These are phyloP conservation scores for Ferdinandea cuprea DNA, from an alignment of 2,888 invertebrate species.

Conservation along the genomic window DNA sequence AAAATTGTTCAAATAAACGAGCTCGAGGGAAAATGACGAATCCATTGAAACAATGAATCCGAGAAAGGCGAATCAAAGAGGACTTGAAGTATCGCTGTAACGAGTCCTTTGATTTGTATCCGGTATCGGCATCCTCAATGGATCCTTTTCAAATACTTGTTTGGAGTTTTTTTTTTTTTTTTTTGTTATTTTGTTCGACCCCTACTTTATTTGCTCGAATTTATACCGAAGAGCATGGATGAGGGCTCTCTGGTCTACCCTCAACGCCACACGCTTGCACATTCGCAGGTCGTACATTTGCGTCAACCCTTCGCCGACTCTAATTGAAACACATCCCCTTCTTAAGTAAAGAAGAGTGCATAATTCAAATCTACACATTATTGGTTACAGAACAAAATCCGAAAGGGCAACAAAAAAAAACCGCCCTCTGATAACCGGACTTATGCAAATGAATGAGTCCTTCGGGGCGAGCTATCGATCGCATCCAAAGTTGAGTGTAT, in stretches of 20 bases:
- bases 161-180: conserved; percentile 6
- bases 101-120: conserved; percentile 71
- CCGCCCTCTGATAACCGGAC: conserved; percentile 28
- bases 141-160: conserved; percentile 56
- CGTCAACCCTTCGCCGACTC: conserved; percentile 52
- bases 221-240: conserved; percentile 59
- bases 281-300: conserved; percentile 18
- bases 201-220: conserved; percentile 50
- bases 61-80: conserved; percentile 37
- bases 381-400: conserved; percentile 46
- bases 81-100: conserved; percentile 62
- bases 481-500: conserved; percentile 31
- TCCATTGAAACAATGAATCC: conserved; percentile 46
- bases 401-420: background rate
- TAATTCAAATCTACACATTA: conserved; percentile 66
- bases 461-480: conserved; percentile 63
- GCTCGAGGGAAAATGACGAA: conserved; percentile 22
- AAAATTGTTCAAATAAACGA: conserved; percentile 62
- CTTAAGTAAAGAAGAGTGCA: conserved; percentile 66
- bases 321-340: conserved; percentile 71
- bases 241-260: conserved; percentile 50
- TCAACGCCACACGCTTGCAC: conserved; percentile 25
- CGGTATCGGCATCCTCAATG: conserved; percentile 63
- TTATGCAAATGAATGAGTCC: conserved; percentile 66
- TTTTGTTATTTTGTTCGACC: conserved; percentile 1